These are phyloP conservation scores for Asarcornis scutulata DNA, from an alignment of 2,113 vertebrate species.

Conservation along the genomic window DNA sequence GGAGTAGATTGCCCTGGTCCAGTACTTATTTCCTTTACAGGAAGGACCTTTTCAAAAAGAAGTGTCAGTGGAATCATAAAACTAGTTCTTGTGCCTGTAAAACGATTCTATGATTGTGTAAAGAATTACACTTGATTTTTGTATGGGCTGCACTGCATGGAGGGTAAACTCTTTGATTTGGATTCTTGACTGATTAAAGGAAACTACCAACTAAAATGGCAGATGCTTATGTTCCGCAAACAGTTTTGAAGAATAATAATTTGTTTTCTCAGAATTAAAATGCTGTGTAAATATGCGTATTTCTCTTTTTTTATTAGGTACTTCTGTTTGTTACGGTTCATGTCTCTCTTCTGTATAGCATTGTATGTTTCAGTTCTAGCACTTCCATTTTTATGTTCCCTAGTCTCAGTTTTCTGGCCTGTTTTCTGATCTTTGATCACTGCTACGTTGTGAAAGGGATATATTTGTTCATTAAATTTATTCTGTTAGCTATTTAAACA, in stretches of 20 bases:
- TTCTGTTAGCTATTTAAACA: background rate
- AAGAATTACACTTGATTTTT: background rate
- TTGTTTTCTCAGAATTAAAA: background rate
- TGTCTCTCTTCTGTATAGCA: background rate
- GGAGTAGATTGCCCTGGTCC: background rate
- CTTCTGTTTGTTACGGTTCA: background rate
- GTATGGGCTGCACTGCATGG: background rate
- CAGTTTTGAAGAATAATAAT: background rate
- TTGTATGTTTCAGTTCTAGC: background rate
- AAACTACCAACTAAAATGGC: background rate
- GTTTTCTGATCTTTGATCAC: background rate
- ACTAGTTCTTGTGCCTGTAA: background rate
- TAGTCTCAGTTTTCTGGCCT: background rate
- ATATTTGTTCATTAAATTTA: background rate
- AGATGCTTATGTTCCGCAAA: background rate
- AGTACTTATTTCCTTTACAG: background rate
- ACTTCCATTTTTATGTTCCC: background rate
- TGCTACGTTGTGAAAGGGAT: background rate
- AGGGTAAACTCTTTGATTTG: background rate
- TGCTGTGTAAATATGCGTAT: background rate
- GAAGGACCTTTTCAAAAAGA: background rate
- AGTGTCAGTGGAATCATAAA: background rate
- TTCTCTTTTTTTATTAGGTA: background rate
- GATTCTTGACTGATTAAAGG: background rate
- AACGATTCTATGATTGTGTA: background rate